Base-by-base conservation (phyloP, 2,113 vertebrate genomes). In the Drymodes brunneopygia region DNA sequence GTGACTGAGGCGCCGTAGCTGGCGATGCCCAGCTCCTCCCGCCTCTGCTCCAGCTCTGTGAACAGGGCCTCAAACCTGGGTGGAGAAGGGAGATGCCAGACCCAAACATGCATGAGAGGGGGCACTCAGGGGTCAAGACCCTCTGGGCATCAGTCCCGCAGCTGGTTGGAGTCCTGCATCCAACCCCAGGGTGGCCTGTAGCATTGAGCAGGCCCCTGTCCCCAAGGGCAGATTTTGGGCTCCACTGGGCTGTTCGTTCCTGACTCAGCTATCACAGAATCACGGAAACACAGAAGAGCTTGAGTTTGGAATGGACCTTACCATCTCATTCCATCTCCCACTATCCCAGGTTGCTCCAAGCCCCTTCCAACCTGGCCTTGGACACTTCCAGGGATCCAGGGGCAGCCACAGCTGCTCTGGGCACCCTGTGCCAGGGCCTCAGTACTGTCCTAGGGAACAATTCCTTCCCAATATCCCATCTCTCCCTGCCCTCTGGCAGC, bases 1-100 rank as follows among this genome's bases (percentile, higher is more conserved):
- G 99, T 99, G 61, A 99, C 98, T 0, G 99, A 99, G 17, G 99
- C 99, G 0, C 99, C 99, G 0, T 99, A 99, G 98, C 99, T 99
- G 92, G 99, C 98, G 0, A 99, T 99, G 78, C 99, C 99, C 94
- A 99, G 87, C 94, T 99, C 98, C n/a, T 99, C 98, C 70, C 98
- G 98, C 94, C 98, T 98, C 97, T 98, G 98, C 97, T 99, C 99
- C 97, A 99, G 97, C 95, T 99, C 99, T 0, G 98, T 98, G 96
- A 99, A 99, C 66, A 99, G 98, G 72, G 98, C 96, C 97, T 99
- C 99, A 93, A 99, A 99, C 95, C 99, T 99, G 97, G 20, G 54
- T 0, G 0, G 36, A 79, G 38, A 90, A 57, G 31, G 1, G 16
- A 86, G 14, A 36, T 3, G 1, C 86, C 11, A 72, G 58, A 77